phyloP scores from a whole-genome alignment of 2,888 invertebrate genomes.

The Sympetrum striolatum region DNA sequence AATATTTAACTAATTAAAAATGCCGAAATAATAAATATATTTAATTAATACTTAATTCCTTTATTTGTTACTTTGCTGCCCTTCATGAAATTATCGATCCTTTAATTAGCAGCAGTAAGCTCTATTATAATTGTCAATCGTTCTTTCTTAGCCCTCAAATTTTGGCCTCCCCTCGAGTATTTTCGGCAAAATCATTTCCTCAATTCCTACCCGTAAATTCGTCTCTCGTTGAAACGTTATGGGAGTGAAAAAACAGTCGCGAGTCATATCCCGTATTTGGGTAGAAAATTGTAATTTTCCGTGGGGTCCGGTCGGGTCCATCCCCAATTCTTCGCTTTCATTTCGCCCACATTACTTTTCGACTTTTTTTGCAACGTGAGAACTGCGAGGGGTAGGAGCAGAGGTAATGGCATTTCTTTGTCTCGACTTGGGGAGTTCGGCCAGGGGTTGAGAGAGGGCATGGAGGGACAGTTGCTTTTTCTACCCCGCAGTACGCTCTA shows the following conservation, averaged over 20 bases:
- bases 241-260: neutral
- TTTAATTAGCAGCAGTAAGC: too few species aligned
- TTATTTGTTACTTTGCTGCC: too few species aligned
- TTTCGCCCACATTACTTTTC: neutral
- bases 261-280: neutral
- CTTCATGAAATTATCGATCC: too few species aligned
- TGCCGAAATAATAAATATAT: too few species aligned
- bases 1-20: too few species aligned
- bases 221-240: neutral
- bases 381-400: neutral
- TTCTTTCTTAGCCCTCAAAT: neutral
- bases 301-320: neutral
- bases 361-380: neutral
- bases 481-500: neutral
- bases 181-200: neutral
- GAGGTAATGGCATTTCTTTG: slow-evolving; percentile 31
- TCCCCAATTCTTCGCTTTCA: neutral
- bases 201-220: neutral
- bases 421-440: neutral
- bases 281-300: neutral
- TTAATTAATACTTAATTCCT: too few species aligned
- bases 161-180: neutral
- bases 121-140: too few species aligned
- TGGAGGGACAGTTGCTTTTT: neutral
- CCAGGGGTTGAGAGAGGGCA: neutral